Percentiles rank a stretch among this genome's conserved stretches.
These are phyloP conservation scores for Agrenia bidenticulata DNA, from an alignment of 2,888 invertebrate species.

Conservation along the genomic window DNA sequence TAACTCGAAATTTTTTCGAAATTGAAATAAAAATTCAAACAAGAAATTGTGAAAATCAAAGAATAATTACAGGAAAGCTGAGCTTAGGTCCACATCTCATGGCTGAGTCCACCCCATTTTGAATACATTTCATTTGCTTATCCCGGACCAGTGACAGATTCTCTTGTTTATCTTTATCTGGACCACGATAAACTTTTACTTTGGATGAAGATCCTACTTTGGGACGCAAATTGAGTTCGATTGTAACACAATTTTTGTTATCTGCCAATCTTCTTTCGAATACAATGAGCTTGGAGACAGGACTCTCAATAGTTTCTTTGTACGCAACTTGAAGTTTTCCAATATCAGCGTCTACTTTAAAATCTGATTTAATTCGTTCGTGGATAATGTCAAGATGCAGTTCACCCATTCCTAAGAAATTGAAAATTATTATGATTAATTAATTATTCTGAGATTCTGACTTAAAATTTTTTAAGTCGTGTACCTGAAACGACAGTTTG, in stretches of 20 bases:
- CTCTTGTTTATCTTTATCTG: slow-evolving; percentile 54
- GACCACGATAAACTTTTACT: slow-evolving; percentile 55
- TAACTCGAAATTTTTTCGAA: slow-evolving; percentile 9
- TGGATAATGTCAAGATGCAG: slow-evolving; percentile 92
- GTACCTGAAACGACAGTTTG: slow-evolving; percentile 80
- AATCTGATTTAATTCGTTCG: slow-evolving; percentile 82
- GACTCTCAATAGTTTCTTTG: slow-evolving; percentile 68
- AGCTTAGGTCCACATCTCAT: slow-evolving; percentile 80
- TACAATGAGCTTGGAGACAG: slow-evolving; percentile 58
- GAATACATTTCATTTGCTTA: slow-evolving; percentile 68
- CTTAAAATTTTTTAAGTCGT: slow-evolving; percentile 13
- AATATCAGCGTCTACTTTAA: slow-evolving; percentile 84
- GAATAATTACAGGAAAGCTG: slow-evolving; percentile 69
- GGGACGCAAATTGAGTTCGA: slow-evolving; percentile 43
- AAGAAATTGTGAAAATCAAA: background rate
- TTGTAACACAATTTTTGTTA: slow-evolving; percentile 37
- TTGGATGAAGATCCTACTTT: slow-evolving; percentile 21
- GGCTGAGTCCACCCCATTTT: slow-evolving; percentile 70
- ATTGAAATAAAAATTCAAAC: background rate
- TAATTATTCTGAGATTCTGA: background rate
- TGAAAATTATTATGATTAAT: too few species aligned
- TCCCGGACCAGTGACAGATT: slow-evolving; percentile 69
- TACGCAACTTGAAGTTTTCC: slow-evolving; percentile 92
- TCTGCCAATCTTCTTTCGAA: slow-evolving; percentile 68
- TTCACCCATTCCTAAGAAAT: slow-evolving; percentile 85